Conservation (phyloP, 2,888 invertebrate genomes). For the Tenthredo livida region DNA sequence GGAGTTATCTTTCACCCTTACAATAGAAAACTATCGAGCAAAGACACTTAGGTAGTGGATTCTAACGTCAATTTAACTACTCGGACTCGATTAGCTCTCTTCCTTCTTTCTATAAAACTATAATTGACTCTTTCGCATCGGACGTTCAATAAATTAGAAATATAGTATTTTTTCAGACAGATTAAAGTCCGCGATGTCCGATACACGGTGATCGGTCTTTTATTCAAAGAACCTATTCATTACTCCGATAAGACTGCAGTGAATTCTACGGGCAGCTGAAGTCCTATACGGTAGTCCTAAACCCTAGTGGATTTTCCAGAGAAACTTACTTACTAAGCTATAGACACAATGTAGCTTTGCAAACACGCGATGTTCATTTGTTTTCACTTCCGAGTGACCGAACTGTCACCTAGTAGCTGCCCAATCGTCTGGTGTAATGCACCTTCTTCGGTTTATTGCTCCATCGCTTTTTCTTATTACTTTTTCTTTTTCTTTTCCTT, state of each 20-base stretch:
- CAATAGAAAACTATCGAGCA: not conserved
- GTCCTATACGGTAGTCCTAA: not conserved
- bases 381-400: slow-evolving; percentile 38
- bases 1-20: not conserved
- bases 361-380: slow-evolving; percentile 50
- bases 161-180: not conserved
- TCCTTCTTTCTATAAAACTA: not conserved
- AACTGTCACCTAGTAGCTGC: slow-evolving; percentile 42
- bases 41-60: slow-evolving; percentile 20
- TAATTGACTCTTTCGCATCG: not conserved
- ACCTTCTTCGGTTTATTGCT: slow-evolving; percentile 42
- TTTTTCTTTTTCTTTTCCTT: too few relatives aligned
- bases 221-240: slow-evolving; percentile 15
- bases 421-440: slow-evolving; percentile 41
- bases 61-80: not conserved
- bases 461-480: not conserved
- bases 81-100: not conserved
- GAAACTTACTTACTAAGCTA: not conserved
- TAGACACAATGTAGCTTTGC: not conserved
- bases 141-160: not conserved
- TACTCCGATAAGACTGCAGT: slow-evolving; percentile 28
- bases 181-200: not conserved
- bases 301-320: slow-evolving; percentile 14
- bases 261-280: not conserved
- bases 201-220: not conserved